Evolutionary conservation across 2,113 vertebrate species (phyloP).

Genomic region (Labeo catla): DNA sequence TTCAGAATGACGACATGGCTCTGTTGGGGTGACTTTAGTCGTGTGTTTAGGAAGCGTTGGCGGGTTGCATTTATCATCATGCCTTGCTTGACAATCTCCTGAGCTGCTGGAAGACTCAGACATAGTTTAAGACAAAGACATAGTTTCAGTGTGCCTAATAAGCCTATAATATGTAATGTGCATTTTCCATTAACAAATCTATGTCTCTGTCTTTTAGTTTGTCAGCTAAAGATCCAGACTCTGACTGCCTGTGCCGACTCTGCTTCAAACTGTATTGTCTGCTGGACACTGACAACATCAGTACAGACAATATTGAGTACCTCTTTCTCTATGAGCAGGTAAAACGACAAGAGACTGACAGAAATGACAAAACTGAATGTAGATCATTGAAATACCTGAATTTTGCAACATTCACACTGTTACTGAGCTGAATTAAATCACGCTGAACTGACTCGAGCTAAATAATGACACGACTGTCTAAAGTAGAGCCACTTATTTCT

Average conservation of each 20-base stretch:
- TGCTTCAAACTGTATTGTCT: conserved; percentile 93
- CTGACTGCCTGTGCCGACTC: conserved; percentile 79
- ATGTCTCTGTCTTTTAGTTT: conserved; percentile 67
- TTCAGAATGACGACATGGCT: neutral
- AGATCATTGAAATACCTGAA: neutral
- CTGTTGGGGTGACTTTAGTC: neutral
- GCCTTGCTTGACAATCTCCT: neutral
- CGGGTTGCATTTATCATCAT: neutral
- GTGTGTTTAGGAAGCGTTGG: conserved; percentile 19
- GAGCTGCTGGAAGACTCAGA: neutral
- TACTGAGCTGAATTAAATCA: neutral
- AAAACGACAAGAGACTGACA: neutral
- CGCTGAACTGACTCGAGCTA: neutral
- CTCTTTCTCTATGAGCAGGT: conserved; percentile 95
- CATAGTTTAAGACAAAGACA: neutral
- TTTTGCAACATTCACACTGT: neutral
- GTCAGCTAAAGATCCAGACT: conserved; percentile 76
- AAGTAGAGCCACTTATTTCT: too few relatives aligned
- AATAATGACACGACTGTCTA: neutral
- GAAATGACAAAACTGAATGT: neutral
- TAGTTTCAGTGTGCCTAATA: neutral
- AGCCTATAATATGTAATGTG: too few relatives aligned
- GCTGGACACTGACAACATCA: conserved; percentile 85
- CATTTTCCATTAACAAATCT: neutral
- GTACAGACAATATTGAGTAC: conserved; percentile 87